phyloP scores from a whole-genome alignment of 2,888 invertebrate species.

The Acleris emargana region DNA sequence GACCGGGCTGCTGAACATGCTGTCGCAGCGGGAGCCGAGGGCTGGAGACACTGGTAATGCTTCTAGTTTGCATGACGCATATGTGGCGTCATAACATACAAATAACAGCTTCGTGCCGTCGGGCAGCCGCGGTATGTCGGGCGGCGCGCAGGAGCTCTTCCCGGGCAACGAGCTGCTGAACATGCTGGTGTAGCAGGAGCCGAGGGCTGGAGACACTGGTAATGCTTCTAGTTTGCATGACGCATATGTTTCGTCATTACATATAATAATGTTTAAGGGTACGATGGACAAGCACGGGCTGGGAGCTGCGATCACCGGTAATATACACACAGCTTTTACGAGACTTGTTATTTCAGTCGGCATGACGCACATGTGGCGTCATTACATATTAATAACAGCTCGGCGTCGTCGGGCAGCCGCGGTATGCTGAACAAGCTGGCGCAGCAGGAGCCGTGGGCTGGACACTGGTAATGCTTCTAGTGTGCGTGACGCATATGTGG shows the following conservation, averaged over 20 bases:
- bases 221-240: constrained; percentile 1
- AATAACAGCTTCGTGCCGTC: constrained; percentile 57
- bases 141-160: constrained; percentile 50
- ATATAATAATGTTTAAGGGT: not conserved
- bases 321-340: no score
- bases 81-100: no score
- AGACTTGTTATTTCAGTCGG: no score
- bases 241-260: no score
- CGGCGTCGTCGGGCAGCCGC: constrained; percentile 41
- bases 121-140: no score
- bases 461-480: constrained; percentile 51
- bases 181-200: constrained; percentile 61
- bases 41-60: constrained; percentile 61
- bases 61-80: no score
- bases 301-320: no score
- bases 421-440: constrained; percentile 54
- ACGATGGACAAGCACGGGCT: no score
- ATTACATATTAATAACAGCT: no score
- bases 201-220: constrained; percentile 64
- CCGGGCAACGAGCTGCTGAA: constrained; percentile 57
- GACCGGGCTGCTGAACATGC: constrained; percentile 53
- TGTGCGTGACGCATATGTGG: no score
- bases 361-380: no score
- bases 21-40: constrained; percentile 63
- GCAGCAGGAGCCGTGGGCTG: constrained; percentile 62